Base-by-base conservation (phyloP, 2,888 invertebrate species). In the Phaedon cochleariae region DNA sequence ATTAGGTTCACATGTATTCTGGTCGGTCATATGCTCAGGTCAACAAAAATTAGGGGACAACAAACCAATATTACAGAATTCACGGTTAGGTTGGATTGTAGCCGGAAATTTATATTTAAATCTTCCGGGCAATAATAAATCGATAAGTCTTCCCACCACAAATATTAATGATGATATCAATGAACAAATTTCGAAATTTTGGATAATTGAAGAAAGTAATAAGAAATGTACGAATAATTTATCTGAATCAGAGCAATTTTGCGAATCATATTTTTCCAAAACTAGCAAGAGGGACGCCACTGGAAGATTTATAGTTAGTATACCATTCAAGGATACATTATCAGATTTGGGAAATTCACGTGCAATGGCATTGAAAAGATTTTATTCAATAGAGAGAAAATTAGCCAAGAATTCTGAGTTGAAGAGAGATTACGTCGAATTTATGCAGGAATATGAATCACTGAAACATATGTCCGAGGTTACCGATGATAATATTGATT, bases 1-100 rank as follows among this genome's bases (percentile, higher is more conserved):
- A 29, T 45, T 64, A 34, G 54, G 64, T 9, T 59, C 59, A n/a
- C 41, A 22, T 59, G 59, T 64, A 34, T 65, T 61, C 55, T 61
- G 65, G 61, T 37, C 46, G 31, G 31, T 57, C 18, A 2, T 65
- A 20, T 31, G 54, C 41, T 20, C 52, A 21, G 54, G 61, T 7
- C 54, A 61, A 45, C 31, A 41, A 29, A 31, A 17, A 4, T 20
- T 61, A 31, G 49, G 65, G 22, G 20, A 48, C 6, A 55, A 49
- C 46, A 31, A 46, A 37, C 59, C 41, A 10, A 17, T 61, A 12
- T 45, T 59, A 5, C 64, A 64, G 22, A 64, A 58, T n/a, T 31
- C 49, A n/a, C 22, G 17, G 41, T 51, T 63, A 18, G 59, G 64
- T 5, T 64, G 59, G 59, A 18, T 64, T 26, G 41, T 64, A 10